These are phyloP conservation scores for Eurois occulta DNA, from an alignment of 2,888 invertebrate species.

Conservation along the genomic window DNA sequence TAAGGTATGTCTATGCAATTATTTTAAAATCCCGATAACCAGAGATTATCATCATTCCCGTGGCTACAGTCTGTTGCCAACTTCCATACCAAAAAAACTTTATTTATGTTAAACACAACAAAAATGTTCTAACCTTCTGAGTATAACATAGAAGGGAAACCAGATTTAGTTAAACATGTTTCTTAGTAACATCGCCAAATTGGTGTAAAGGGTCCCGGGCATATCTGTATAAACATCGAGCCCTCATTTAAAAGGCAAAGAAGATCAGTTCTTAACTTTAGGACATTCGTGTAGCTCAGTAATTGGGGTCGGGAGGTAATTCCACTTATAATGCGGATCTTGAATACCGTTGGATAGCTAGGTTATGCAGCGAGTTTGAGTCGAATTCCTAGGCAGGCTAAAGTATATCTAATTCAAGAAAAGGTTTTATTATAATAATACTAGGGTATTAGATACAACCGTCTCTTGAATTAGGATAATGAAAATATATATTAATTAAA, in stretches of 20 bases:
- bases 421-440: not conserved
- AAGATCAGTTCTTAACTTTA: conserved; percentile 27
- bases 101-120: not conserved
- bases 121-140: not conserved
- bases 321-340: not conserved
- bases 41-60: not conserved
- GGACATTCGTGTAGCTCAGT: not conserved
- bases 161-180: conserved; percentile 30
- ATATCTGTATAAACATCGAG: conserved; percentile 14
- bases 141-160: conserved; percentile 23
- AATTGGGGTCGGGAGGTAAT: conserved; percentile 15
- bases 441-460: not conserved
- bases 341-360: not conserved
- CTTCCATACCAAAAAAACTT: not conserved
- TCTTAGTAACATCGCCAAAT: conserved; percentile 29
- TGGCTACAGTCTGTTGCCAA: not conserved
- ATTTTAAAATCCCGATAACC: not conserved
- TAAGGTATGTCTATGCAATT: not conserved
- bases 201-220: conserved; percentile 14
- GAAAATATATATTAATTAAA: not conserved
- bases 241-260: conserved; percentile 11
- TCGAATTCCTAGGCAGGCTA: not conserved
- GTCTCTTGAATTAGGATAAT: not conserved
- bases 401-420: not conserved
- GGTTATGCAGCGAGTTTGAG: not conserved